Percentiles rank a stretch among this genome's conserved stretches.
phyloP scores from a whole-genome alignment of 2,888 invertebrate genomes.

The Leptinotarsa rubiginosa region DNA sequence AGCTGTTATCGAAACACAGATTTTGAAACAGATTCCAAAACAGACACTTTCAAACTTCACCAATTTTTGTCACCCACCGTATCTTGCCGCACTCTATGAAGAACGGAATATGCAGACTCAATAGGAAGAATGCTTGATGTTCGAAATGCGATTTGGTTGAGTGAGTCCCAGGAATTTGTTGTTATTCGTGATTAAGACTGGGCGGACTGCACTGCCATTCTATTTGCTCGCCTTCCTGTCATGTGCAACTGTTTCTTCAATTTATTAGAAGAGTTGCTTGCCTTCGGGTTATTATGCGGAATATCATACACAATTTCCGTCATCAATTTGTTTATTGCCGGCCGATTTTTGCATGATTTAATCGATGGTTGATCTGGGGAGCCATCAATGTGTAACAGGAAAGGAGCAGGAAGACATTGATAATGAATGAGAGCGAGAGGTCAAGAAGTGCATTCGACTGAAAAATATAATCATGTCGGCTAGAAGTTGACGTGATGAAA shows the following conservation, averaged over 20 bases:
- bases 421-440: slow-evolving; percentile 14
- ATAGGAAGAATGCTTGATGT: slow-evolving; percentile 43
- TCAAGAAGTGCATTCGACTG: slow-evolving; percentile 2
- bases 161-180: slow-evolving; percentile 60
- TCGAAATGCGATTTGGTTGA: slow-evolving; percentile 55
- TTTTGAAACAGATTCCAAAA: not conserved
- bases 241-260: slow-evolving; percentile 59
- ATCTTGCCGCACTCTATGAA: slow-evolving; percentile 32
- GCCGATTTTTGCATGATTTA: slow-evolving; percentile 32
- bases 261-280: slow-evolving; percentile 56
- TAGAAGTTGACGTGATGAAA: not conserved
- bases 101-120: slow-evolving; percentile 40
- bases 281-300: slow-evolving; percentile 50
- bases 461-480: not conserved
- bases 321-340: slow-evolving; percentile 45
- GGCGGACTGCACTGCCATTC: slow-evolving; percentile 60
- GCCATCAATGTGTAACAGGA: slow-evolving; percentile 12
- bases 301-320: slow-evolving; percentile 53
- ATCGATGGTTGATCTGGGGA: slow-evolving; percentile 30
- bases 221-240: slow-evolving; percentile 59
- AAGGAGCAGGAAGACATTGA: slow-evolving; percentile 15
- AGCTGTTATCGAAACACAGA: not conserved
- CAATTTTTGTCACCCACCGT: not conserved
- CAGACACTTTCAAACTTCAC: too few relatives aligned
- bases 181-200: slow-evolving; percentile 63